Base-by-base conservation (phyloP, 2,797 vertebrate genomes). In the Sebastes flavidus region DNA sequence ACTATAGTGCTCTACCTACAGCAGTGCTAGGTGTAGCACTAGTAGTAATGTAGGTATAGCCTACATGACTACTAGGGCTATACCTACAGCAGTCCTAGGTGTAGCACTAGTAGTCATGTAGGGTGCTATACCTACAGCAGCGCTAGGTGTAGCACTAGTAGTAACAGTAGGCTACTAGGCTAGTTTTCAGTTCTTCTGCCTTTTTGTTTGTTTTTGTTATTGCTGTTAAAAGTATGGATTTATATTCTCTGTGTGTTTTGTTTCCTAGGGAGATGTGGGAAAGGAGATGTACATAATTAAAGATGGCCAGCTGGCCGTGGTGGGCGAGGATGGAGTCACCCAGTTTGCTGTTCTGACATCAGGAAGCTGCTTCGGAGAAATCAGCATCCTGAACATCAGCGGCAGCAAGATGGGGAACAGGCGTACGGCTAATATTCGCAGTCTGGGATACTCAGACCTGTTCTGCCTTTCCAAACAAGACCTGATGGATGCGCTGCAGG, bases 281-380 rank as follows among this genome's bases (percentile, higher is more conserved):
- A 98, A 98, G 77, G 98, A 99, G 93, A 98, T 99, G 98, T 99
- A 99, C 87, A 99, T 99, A 68, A 98, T 99, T 77, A 99, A 99
- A 92, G 98, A 99, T 68, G 98, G 98, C 32, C 96, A 94, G 72
- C 89, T 99, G 82, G 98, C 97, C 0, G 98, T 99, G 77, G 98
- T 99, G 61, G 97, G 96, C 0, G 97, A 99, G 8, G 98, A 99
- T 1, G 98, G 97, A 0, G 73, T 82, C 4, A 98, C 97, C 11
- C 97, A 99, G 89, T 97, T 98, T 0, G 98, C 98, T 3, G 80
- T 98, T 69, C 95, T 99, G 56, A 98, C 96, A 0, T 92, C 97
- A 1, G 98, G 98, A 18, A 96, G 97, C 86, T 99, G 97, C 90
- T 99, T 99, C 29, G 98, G 98, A 1, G 98, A 99, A 91, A 99